Evolutionary conservation across 2,888 invertebrate genomes (phyloP).

Genomic region (Drosophila rellima): DNA sequence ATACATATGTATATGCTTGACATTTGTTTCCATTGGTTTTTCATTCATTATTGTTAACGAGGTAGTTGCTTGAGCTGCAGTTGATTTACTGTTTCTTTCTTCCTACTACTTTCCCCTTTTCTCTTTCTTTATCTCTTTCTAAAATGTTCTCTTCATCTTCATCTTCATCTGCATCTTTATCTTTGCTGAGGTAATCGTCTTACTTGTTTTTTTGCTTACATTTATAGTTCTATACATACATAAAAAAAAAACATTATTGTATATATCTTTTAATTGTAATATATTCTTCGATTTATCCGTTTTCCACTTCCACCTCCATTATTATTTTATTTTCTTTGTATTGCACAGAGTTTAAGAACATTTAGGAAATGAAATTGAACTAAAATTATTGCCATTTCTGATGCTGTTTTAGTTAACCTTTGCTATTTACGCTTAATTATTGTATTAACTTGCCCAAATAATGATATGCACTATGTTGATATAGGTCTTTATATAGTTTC

Average conservation of each 20-base stretch:
- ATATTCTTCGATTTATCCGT: constrained; percentile 7
- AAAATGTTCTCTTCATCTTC: neutral
- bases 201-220: constrained; percentile 33
- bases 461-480: constrained; percentile 78
- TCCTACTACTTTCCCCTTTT: constrained; percentile 11
- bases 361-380: constrained; percentile 64
- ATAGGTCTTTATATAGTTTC: constrained; percentile 47
- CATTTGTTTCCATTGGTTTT: constrained; percentile 25
- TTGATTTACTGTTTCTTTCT: constrained; percentile 38
- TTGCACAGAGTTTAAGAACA: constrained; percentile 66
- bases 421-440: constrained; percentile 77
- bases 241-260: constrained; percentile 34
- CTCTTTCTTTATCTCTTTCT: constrained; percentile 20
- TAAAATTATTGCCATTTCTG: constrained; percentile 74
- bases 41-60: constrained; percentile 74
- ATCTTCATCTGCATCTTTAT: too few species aligned
- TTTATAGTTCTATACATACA: constrained; percentile 33
- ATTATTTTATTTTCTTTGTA: constrained; percentile 34
- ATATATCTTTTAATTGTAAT: constrained; percentile 22
- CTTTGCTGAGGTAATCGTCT: constrained; percentile 52
- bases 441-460: constrained; percentile 65
- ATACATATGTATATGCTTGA: constrained; percentile 26
- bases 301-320: constrained; percentile 16
- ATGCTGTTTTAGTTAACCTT: constrained; percentile 37
- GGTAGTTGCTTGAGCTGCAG: constrained; percentile 69